Base-by-base conservation (phyloP, 2,113 vertebrate genomes). In the Anolis sagrei region DNA sequence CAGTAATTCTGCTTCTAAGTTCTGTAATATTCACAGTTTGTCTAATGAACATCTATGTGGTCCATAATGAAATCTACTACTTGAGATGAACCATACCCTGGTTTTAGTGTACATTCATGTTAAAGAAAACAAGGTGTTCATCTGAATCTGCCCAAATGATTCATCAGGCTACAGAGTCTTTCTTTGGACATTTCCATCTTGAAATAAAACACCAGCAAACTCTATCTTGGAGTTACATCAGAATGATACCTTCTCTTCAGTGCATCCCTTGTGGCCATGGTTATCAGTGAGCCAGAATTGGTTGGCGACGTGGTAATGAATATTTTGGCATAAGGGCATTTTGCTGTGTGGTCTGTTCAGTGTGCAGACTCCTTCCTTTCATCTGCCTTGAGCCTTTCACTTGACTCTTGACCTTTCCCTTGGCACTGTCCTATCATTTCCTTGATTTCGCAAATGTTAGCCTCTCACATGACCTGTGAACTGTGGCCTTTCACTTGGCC, bases 341-440 rank as follows among this genome's bases (percentile, higher is more conserved):
- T 88, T 82, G 85, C 82, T 92, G 89, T 91, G 92, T 94, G 94
- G 94, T 95, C 95, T 0, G 1, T 84, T 90, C 1, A 2, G 81
- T 85, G 0, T 2, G 36, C 88, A 91, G 86, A 81, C 88, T 83
- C 87, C 92, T 94, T 92, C 89, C 95, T 96, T 95, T 96, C 95
- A 96, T 95, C 95, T 91, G 75, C 0, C 0, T 64, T 85, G 91
- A 89, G 92, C 93, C 94, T 93, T 95, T 96, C 96, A 95, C 95
- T 96, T 96, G 96, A 95, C 95, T 93, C 96, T 89, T 95, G 96
- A 95, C 96, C 95, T 97, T 96, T 95, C 93, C 91, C 94, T 95
- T 96, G 96, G 95, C 93, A 95, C 93, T 96, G 91, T 96, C 95
- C 95, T 95, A 93, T 94, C 94, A 94, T 94, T 96, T 97, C 95